Evolutionary conservation across 2,113 vertebrate species (phyloP).

Genomic region (Cariama cristata): DNA sequence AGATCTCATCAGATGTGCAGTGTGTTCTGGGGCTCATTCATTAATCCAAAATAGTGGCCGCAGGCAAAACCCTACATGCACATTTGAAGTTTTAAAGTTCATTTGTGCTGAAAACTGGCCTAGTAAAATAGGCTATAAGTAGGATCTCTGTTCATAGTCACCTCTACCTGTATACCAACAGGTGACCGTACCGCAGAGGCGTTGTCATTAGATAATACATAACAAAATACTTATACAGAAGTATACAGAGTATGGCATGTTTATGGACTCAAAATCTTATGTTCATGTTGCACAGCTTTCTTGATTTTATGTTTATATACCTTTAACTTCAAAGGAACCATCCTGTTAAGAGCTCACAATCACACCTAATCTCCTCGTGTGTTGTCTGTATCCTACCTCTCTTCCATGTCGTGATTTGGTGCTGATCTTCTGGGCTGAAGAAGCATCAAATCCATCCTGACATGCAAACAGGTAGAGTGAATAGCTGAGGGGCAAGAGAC

Average conservation of each 20-base stretch:
- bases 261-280: not conserved
- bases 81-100: not conserved
- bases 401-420: not conserved
- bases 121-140: not conserved
- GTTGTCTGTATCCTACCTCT: not conserved
- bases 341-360: not conserved
- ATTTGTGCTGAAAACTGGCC: not conserved
- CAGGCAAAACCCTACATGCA: not conserved
- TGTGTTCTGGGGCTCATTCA: not conserved
- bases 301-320: not conserved
- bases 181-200: not conserved
- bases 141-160: not conserved
- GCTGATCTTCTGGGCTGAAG: not conserved
- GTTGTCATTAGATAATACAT: not conserved
- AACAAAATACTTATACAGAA: not conserved
- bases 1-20: constrained; percentile 24
- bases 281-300: not conserved
- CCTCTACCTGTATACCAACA: not conserved
- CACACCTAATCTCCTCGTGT: not conserved
- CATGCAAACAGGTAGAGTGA: not conserved
- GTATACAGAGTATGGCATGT: not conserved
- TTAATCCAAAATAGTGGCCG: constrained; percentile 26
- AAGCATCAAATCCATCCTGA: not conserved
- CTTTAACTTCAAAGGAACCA: not conserved
- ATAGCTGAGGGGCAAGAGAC: not conserved